Conservation (phyloP, 2,797 vertebrate genomes). For the Rhodeus uyekii region DNA sequence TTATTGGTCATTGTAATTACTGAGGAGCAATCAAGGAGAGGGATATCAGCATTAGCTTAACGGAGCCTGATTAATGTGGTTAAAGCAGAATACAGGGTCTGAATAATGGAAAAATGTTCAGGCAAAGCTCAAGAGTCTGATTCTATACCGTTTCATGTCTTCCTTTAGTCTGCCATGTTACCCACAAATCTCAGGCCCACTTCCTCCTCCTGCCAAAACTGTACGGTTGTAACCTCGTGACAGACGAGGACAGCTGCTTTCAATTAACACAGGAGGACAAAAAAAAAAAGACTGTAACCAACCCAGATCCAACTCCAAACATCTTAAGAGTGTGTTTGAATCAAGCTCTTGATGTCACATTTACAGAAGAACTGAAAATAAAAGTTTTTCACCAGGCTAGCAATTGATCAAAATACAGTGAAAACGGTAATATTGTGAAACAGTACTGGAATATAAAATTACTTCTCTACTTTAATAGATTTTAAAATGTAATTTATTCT, state of each 20-base stretch:
- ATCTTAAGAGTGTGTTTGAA: slow-evolving; percentile 48
- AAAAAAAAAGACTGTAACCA: slow-evolving; percentile 49
- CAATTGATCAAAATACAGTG: neutral
- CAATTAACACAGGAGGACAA: slow-evolving; percentile 72
- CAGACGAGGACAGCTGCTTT: slow-evolving; percentile 75
- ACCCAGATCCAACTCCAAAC: slow-evolving; percentile 52
- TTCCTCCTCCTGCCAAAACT: slow-evolving; percentile 48
- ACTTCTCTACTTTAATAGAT: no score
- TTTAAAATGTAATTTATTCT: no score
- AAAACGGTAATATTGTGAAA: no score
- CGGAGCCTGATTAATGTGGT: neutral
- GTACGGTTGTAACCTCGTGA: slow-evolving; percentile 75
- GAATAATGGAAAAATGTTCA: neutral
- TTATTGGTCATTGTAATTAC: neutral
- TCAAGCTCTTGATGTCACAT: slow-evolving; percentile 53
- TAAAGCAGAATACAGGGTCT: neutral
- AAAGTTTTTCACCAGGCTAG: neutral
- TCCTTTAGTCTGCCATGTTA: slow-evolving; percentile 47
- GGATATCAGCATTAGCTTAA: neutral
- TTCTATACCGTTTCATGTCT: neutral
- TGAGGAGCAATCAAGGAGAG: neutral
- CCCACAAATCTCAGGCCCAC: slow-evolving; percentile 45
- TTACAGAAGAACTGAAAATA: slow-evolving; percentile 40
- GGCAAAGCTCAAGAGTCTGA: neutral
- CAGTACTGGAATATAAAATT: no score